These are phyloP conservation scores for Trachelipus rathkii DNA, from an alignment of 1,140 invertebrate species.

Conservation along the genomic window DNA sequence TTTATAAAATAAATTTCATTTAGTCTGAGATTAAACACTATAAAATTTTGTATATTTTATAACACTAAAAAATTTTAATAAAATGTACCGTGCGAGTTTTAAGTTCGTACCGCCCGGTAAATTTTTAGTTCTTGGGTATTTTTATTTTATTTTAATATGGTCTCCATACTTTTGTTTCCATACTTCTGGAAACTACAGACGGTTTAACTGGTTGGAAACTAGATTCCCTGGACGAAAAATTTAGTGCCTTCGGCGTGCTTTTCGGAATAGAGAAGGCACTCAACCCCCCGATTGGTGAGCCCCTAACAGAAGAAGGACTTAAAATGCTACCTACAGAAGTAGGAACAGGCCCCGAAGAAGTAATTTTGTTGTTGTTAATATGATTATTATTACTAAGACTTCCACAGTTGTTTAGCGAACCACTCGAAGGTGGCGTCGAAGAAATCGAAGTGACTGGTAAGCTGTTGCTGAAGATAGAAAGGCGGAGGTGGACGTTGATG, in stretches of 20 bases:
- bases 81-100: no score
- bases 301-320: background rate
- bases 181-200: conserved; percentile 14
- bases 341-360: background rate
- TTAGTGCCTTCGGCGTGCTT: background rate
- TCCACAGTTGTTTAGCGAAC: conserved; percentile 18
- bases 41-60: no score
- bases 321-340: background rate
- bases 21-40: no score
- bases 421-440: background rate
- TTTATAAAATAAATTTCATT: no score
- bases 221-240: background rate
- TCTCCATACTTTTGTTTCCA: conserved; percentile 31
- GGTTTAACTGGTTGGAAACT: background rate
- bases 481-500: conserved; percentile 20
- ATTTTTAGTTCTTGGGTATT: no score
- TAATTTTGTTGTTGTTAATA: no score
- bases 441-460: background rate
- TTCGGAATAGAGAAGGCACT: background rate
- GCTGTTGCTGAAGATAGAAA: background rate
- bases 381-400: background rate
- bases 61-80: no score
- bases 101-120: no score
- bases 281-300: background rate
- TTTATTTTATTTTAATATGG: conserved; percentile 10